Conservation (phyloP, 2,888 invertebrate genomes). For the Drosophila melanosoma region DNA sequence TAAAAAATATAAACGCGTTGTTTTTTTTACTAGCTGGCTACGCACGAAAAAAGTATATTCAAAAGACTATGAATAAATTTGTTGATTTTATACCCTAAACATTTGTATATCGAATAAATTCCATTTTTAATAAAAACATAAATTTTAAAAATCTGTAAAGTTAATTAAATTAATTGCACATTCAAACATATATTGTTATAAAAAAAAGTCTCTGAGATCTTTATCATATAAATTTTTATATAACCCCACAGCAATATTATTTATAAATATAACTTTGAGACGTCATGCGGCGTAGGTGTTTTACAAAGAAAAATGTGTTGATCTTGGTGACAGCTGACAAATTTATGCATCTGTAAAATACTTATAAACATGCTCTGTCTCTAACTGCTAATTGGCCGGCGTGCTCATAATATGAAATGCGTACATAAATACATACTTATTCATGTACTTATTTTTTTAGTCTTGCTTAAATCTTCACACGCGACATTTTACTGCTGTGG, state of each 20-base stretch:
- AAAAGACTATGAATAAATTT: neutral
- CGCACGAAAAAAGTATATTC: slow-evolving; percentile 1
- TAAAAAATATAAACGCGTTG: slow-evolving; percentile 39
- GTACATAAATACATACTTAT: slow-evolving; percentile 12
- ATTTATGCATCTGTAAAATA: slow-evolving; percentile 66
- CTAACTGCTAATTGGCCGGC: slow-evolving; percentile 58
- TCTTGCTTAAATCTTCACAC: slow-evolving; percentile 38
- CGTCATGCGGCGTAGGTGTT: slow-evolving; percentile 44
- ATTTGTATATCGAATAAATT: neutral
- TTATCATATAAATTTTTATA: neutral
- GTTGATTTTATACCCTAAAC: slow-evolving; percentile 12
- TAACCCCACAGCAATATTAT: slow-evolving; percentile 13
- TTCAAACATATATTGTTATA: neutral
- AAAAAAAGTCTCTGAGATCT: neutral
- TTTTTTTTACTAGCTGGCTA: slow-evolving; percentile 38
- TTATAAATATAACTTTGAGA: slow-evolving; percentile 23
- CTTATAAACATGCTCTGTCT: slow-evolving; percentile 22
- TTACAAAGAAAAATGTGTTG: slow-evolving; percentile 34
- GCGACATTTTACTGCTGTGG: slow-evolving; percentile 37
- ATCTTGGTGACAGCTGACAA: slow-evolving; percentile 68
- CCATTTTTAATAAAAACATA: neutral
- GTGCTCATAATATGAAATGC: slow-evolving; percentile 30
- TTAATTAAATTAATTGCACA: neutral
- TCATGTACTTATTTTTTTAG: slow-evolving; percentile 34
- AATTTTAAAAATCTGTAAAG: neutral